Evolutionary conservation across 2,113 vertebrate genomes (phyloP), one percentile per base, ranked within the genome.

Genomic region (Chloropsis cyanopogon): DNA sequence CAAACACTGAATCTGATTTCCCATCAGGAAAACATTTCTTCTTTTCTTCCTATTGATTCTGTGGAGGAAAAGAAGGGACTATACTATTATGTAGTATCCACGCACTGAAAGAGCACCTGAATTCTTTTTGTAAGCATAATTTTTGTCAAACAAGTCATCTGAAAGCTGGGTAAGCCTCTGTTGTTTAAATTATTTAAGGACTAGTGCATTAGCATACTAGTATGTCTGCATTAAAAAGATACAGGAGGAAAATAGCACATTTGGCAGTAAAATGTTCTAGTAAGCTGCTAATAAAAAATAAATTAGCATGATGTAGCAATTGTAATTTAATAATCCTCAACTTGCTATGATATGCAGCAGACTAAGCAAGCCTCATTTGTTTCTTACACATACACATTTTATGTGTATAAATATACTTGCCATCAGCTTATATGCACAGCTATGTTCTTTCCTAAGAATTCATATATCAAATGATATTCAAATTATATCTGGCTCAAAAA

Each of bases 361-460:
- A 78, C 46, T 44, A 77, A 82, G 56, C n/a, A 88, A 88, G 11
- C 16, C 35, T 70, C 33, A 10, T 84, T 87, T 84, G 28, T 70
- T 91, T 82, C 68, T 88, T 92, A 44, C 37, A 47, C 29, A 56
- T 33, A 63, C 25, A 75, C 71, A 37, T 92, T 91, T 95, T 78
- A 52, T 64, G 53, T 5, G 2, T 54, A 88, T 60, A 92, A 92
- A 95, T 79, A 50, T 22, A 84, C 92, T 76, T 93, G 61, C 71
- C 59, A 91, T 89, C 91, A 86, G 91, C 73, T 83, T 94, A 89
- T 31, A 94, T 54, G 47, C 50, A 84, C 81, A 96, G 66, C 75
- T 96, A 90, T 64, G 79, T 91, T 93, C 81, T 93, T 92, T 96
- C 79, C 81, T 87, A 93, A 88, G 82, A 49, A 92, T 86, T 95